Evolutionary conservation across 2,797 vertebrate species (phyloP).

Genomic region (Podarcis lilfordi): DNA sequence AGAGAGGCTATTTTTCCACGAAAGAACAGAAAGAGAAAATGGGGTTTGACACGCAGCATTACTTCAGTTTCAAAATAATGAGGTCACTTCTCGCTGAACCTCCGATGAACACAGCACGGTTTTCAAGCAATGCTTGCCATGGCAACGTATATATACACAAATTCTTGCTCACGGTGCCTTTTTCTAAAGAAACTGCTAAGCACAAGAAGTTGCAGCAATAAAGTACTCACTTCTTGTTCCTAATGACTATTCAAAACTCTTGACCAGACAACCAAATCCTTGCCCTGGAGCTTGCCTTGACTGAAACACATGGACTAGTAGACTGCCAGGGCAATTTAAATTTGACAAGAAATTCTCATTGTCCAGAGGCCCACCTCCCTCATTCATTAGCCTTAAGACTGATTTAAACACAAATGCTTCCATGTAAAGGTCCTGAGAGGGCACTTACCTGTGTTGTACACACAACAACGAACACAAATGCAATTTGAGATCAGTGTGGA

Average conservation of each 20-base stretch:
- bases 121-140: not conserved
- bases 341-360: not conserved
- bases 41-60: slow-evolving; percentile 22
- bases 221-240: not conserved
- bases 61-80: not conserved
- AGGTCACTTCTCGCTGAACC: not conserved
- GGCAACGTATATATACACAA: not conserved
- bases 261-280: not conserved
- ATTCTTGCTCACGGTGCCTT: not conserved
- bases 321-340: not conserved
- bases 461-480: not conserved
- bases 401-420: not conserved
- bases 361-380: not conserved
- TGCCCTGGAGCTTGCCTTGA: not conserved
- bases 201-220: not conserved
- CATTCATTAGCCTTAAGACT: too few relatives aligned
- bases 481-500: not conserved
- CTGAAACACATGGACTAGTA: not conserved
- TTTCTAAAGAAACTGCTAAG: not conserved
- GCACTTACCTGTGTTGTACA: not conserved
- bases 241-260: not conserved
- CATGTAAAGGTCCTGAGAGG: not conserved
- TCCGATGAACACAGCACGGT: not conserved
- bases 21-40: not conserved
- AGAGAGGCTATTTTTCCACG: not conserved